Evolutionary conservation across 2,888 invertebrate genomes (phyloP).

Genomic region (Junonia oenone): DNA sequence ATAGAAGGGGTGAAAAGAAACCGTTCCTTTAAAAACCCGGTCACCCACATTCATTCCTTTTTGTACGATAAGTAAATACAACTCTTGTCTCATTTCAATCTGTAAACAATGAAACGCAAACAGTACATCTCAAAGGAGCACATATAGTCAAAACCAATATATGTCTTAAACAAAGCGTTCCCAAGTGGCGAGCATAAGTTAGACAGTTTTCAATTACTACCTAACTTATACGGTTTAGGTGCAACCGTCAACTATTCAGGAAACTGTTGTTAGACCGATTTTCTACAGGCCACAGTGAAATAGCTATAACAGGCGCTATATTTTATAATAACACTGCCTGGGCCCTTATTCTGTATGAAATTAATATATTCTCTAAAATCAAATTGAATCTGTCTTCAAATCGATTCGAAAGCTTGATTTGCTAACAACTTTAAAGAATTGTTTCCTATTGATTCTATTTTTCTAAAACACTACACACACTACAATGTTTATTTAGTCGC

Average conservation of each 20-base stretch:
- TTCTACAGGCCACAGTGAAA: not conserved
- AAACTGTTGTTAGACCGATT: slow-evolving; percentile 31
- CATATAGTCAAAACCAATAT: slow-evolving; percentile 27
- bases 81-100: not conserved
- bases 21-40: too few relatives aligned
- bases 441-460: too few relatives aligned
- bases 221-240: slow-evolving; percentile 37
- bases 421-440: too few relatives aligned
- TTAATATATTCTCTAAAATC: too few relatives aligned
- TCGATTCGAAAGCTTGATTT: too few relatives aligned
- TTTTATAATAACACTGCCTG: too few relatives aligned
- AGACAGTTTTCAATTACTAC: slow-evolving; percentile 59
- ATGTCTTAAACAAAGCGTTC: slow-evolving; percentile 24
- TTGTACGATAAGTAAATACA: not conserved
- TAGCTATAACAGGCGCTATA: too few relatives aligned
- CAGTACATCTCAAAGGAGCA: slow-evolving; percentile 1
- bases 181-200: slow-evolving; percentile 37
- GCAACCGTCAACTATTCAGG: slow-evolving; percentile 44
- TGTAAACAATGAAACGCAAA: not conserved
- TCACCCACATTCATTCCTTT: not conserved
- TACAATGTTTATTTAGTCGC: too few relatives aligned
- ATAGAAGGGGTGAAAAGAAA: too few relatives aligned
- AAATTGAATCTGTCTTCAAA: too few relatives aligned
- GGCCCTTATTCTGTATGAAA: too few relatives aligned
- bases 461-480: too few relatives aligned